Evolutionary conservation across 1,140 invertebrate species (phyloP), one percentile per base, ranked within the genome.

Genomic region (Andricus grossulariae): DNA sequence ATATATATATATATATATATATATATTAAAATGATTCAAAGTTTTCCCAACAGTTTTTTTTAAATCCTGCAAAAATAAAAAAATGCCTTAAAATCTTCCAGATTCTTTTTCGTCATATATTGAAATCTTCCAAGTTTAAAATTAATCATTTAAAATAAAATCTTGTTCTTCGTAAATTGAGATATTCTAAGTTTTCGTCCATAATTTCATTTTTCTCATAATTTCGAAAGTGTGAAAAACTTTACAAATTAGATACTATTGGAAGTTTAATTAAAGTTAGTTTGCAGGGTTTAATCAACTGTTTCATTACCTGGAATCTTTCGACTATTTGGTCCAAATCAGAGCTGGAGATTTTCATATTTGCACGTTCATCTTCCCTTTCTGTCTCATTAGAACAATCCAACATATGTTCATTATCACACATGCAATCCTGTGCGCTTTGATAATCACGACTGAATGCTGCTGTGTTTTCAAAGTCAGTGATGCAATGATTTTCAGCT

Each of bases 321-420:
- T 93, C 91, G 16, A 94, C 90, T 51, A 93, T 92, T 60, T 91
- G 88, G 79, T 93, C 91, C 52, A 93, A 92, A 80, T 93, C 92
- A 3, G 93, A 82, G 77, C 91, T 91, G 3, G 84, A 79, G 19
- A 79, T 81, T 87, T 50, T 82, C 21, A 79, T 75, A 50, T 71
- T 76, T 13, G 76, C 73, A 3, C 12, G 50, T 21, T 72, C 70
- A 25, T 82, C 78, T 6, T 87, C 84, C 21, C 55, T 39, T 25
- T 84, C 86, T 1, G 88, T 74, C 13, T 81, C 83, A 52, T 89
- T 91, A 0, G 95, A 93, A 89, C 98, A 99, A 88, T 97, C 95
- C 87, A 99, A 97, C 98, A 99, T 99, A 91, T 99, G 99, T 86
- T 99, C 99, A 1, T 95, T 95, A 88, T 99, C 99, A 82, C 99